Conservation (phyloP, 2,888 invertebrate species). For the Busseola fusca region DNA sequence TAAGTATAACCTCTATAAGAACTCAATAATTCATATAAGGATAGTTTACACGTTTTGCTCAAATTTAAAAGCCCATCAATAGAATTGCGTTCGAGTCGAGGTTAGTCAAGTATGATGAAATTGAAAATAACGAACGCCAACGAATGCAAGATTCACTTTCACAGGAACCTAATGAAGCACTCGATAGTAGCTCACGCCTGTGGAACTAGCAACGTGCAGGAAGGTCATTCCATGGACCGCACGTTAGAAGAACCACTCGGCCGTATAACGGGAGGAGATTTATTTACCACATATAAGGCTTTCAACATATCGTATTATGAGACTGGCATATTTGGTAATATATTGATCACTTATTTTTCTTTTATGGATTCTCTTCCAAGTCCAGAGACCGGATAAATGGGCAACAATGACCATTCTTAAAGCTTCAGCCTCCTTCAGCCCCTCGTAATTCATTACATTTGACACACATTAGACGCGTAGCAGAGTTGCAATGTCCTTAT, state of each 20-base stretch:
- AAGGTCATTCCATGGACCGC: slow-evolving; percentile 71
- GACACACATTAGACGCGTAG: neutral
- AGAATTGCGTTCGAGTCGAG: neutral
- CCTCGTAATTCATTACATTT: neutral
- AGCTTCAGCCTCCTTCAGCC: neutral
- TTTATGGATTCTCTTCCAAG: neutral
- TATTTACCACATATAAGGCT: slow-evolving; percentile 71
- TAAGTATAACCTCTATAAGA: slow-evolving; percentile 55
- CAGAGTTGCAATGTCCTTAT: neutral
- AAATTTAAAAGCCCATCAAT: neutral
- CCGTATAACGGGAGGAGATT: slow-evolving; percentile 66
- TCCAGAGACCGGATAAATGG: neutral
- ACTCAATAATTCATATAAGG: neutral
- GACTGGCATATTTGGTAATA: slow-evolving; percentile 78
- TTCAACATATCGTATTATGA: slow-evolving; percentile 81
- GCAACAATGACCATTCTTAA: neutral
- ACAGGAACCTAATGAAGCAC: slow-evolving; percentile 71
- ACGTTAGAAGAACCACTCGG: slow-evolving; percentile 73
- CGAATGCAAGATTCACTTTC: neutral
- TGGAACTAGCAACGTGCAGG: slow-evolving; percentile 68
- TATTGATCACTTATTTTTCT: neutral
- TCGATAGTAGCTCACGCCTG: slow-evolving; percentile 77
- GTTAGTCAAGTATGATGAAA: neutral
- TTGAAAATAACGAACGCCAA: too few species aligned
- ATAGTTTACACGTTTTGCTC: neutral